Evolutionary conservation across 2,797 vertebrate species (phyloP).

Genomic region (Argentina silus): DNA sequence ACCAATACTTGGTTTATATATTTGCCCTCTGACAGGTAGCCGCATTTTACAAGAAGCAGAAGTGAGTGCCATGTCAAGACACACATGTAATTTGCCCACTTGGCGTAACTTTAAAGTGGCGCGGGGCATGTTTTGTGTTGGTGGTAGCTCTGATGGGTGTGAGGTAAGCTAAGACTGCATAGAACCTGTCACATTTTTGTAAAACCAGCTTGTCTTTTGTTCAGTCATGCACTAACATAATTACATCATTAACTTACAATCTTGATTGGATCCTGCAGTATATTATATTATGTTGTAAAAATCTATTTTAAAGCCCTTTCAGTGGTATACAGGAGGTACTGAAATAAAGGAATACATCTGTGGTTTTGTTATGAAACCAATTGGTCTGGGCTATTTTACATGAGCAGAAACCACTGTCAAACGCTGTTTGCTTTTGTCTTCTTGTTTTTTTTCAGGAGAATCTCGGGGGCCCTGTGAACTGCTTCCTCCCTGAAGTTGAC

Average conservation of each 20-base stretch:
- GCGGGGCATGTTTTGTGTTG: neutral
- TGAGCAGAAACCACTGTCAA: neutral
- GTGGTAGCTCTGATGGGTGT: neutral
- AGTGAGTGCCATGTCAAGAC: neutral
- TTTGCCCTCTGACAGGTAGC: neutral
- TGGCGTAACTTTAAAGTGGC: neutral
- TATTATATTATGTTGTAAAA: neutral
- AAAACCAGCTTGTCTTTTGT: neutral
- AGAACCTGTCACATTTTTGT: neutral
- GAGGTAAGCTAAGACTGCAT: neutral
- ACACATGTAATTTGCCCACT: neutral
- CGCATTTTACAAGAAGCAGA: neutral
- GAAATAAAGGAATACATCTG: no score
- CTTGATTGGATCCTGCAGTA: no score
- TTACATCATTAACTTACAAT: no score
- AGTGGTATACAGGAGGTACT: no score
- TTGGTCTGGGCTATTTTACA: no score
- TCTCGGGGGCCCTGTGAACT: neutral
- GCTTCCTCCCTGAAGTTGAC: neutral
- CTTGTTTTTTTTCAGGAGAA: neutral
- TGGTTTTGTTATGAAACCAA: no score
- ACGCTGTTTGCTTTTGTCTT: neutral
- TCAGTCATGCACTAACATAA: neutral
- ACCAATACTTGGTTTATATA: neutral
- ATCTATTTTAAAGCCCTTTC: neutral